phyloP scores from a whole-genome alignment of 2,888 invertebrate genomes.

The Eledone cirrhosa region DNA sequence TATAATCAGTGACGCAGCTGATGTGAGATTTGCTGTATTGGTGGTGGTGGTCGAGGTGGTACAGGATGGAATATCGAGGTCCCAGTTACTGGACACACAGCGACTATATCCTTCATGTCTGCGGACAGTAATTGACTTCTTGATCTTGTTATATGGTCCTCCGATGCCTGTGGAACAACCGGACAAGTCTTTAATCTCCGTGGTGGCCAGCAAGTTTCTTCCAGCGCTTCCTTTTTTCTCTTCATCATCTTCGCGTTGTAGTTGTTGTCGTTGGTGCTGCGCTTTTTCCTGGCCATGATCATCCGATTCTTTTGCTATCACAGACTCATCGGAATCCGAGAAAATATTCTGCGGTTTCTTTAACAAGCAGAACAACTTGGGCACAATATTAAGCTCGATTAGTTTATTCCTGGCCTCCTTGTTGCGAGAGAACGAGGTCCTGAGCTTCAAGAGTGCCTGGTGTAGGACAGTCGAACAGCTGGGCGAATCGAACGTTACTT shows the following conservation, averaged over 20 bases:
- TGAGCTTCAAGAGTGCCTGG: background rate
- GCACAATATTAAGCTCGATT: background rate
- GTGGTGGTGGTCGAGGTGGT: too few relatives aligned
- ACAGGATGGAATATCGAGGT: too few relatives aligned
- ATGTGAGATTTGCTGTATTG: too few relatives aligned
- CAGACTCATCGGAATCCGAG: background rate
- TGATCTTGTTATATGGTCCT: too few relatives aligned
- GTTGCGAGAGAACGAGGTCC: background rate
- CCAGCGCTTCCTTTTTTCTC: background rate
- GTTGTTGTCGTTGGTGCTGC: background rate
- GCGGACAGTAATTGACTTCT: too few relatives aligned
- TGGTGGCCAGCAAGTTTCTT: background rate
- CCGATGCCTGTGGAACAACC: too few relatives aligned
- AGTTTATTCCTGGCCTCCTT: background rate
- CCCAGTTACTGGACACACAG: too few relatives aligned
- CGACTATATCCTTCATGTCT: too few relatives aligned
- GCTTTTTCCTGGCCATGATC: background rate
- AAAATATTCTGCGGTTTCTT: background rate
- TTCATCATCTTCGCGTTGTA: background rate
- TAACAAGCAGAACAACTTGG: background rate
- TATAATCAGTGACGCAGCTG: too few relatives aligned
- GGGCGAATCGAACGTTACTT: too few relatives aligned
- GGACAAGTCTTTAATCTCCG: too few relatives aligned
- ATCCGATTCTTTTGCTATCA: too few relatives aligned
- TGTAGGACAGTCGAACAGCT: background rate